Percentiles rank a stretch among this genome's conserved stretches.
These are phyloP conservation scores for Dione juno DNA, from an alignment of 2,888 invertebrate species.

Conservation along the genomic window DNA sequence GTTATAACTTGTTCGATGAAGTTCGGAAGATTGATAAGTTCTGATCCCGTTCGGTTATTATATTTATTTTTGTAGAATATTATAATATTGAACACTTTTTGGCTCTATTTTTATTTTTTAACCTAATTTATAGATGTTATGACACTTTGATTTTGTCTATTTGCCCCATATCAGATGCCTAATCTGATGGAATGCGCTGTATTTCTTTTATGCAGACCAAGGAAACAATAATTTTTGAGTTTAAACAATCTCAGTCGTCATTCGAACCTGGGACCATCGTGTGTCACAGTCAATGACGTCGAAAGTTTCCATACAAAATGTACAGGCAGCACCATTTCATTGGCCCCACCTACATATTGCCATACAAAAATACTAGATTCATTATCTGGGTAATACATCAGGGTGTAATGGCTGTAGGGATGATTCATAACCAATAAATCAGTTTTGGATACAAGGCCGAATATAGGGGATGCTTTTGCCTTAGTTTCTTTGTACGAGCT, in stretches of 20 bases:
- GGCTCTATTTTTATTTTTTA: too few relatives aligned
- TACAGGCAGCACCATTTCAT: constrained; percentile 8
- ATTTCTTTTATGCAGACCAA: too few relatives aligned
- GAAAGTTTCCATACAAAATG: background rate
- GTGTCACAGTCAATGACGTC: background rate
- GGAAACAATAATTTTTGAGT: too few relatives aligned
- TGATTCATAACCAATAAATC: constrained; percentile 84
- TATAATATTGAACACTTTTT: too few relatives aligned
- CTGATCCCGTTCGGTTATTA: background rate
- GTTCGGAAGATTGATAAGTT: constrained; percentile 14
- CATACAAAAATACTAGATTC: constrained; percentile 81
- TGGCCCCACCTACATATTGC: constrained; percentile 70
- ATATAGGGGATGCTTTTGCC: constrained; percentile 48
- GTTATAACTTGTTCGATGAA: constrained; percentile 13
- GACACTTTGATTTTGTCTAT: too few relatives aligned
- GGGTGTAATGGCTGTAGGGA: constrained; percentile 66
- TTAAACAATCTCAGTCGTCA: too few relatives aligned
- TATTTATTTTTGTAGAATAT: background rate
- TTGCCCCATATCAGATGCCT: too few relatives aligned
- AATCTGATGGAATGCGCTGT: too few relatives aligned
- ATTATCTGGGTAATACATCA: constrained; percentile 80
- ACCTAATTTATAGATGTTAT: too few relatives aligned
- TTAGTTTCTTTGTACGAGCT: constrained; percentile 20
- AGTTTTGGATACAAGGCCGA: constrained; percentile 50
- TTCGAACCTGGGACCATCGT: background rate